Conservation (phyloP, 37 sponge, comb jelly and placozoan species). For the Axinella damicornis region DNA sequence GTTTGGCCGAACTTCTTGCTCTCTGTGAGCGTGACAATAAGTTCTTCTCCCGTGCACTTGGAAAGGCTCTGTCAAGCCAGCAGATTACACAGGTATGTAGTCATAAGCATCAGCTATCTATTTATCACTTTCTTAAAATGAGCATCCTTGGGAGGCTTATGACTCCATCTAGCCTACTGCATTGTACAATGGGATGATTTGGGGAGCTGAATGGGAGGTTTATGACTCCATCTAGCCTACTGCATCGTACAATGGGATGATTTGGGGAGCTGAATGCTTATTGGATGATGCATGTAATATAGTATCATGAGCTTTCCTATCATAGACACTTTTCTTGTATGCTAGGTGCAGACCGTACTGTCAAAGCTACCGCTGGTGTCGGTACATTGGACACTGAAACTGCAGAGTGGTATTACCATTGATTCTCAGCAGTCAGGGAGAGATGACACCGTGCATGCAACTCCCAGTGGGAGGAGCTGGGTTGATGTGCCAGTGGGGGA, state of each 20-base stretch:
- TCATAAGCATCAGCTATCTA: background rate
- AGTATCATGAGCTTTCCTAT: too few species aligned
- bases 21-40: conserved; percentile 22
- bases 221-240: too few species aligned
- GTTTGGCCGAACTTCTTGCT: conserved; percentile 56
- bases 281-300: too few species aligned
- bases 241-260: too few species aligned
- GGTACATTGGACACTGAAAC: conserved; percentile 45
- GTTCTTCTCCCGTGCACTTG: conserved; percentile 26
- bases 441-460: background rate
- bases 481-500: conserved; percentile 30
- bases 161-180: too few species aligned
- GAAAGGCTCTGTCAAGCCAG: background rate
- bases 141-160: too few species aligned
- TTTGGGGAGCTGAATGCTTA: too few species aligned
- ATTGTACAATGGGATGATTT: too few species aligned
- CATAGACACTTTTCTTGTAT: too few species aligned
- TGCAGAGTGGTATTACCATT: background rate
- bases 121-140: too few species aligned
- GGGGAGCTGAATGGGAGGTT: too few species aligned
- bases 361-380: conserved; percentile 53
- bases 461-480: conserved; percentile 29
- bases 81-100: conserved; percentile 2
- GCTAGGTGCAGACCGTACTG: conserved; percentile 10
- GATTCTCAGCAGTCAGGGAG: too few species aligned